phyloP scores from a whole-genome alignment of 1,140 invertebrate species.

The Ceratoteleas bidentatus region DNA sequence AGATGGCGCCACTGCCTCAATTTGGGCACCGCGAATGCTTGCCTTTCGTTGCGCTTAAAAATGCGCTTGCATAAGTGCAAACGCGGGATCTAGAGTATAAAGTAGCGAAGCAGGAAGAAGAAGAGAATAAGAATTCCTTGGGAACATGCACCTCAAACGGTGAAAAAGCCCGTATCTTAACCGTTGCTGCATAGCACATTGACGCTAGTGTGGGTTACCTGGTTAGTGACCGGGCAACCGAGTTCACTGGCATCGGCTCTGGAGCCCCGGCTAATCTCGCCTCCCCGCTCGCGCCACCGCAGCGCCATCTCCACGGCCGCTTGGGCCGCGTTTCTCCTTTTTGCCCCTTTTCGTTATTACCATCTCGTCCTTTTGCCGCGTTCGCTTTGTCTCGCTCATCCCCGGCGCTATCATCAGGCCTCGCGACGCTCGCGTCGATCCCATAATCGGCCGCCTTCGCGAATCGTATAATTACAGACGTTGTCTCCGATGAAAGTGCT shows the following conservation, averaged over 20 bases:
- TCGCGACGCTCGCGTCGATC: conserved; percentile 34
- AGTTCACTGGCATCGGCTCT: conserved; percentile 81
- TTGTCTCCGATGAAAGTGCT: conserved; percentile 70
- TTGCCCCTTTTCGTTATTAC: conserved; percentile 30
- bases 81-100: conserved; percentile 56
- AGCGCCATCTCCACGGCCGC: conserved; percentile 16
- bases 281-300: conserved; percentile 15
- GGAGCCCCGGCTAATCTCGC: conserved; percentile 79
- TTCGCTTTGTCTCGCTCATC: conserved; percentile 34
- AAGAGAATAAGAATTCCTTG: conserved; percentile 66
- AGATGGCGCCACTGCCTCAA: not conserved
- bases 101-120: conserved; percentile 62
- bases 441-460: conserved; percentile 49
- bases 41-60: conserved; percentile 20
- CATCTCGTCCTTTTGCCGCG: conserved; percentile 25
- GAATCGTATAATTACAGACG: conserved; percentile 49
- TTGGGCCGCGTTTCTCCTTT: conserved; percentile 28
- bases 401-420: conserved; percentile 45
- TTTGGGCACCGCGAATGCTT: no score
- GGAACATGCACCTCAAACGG: conserved; percentile 72
- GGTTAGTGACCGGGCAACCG: conserved; percentile 82
- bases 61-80: conserved; percentile 24
- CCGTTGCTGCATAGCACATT: conserved; percentile 77
- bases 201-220: conserved; percentile 82
- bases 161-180: conserved; percentile 79